A percentile compares a stretch with the other conserved stretches of the same genome.
Conservation (phyloP, 2,888 invertebrate species). For the Branchipolynoe longqiensis region DNA sequence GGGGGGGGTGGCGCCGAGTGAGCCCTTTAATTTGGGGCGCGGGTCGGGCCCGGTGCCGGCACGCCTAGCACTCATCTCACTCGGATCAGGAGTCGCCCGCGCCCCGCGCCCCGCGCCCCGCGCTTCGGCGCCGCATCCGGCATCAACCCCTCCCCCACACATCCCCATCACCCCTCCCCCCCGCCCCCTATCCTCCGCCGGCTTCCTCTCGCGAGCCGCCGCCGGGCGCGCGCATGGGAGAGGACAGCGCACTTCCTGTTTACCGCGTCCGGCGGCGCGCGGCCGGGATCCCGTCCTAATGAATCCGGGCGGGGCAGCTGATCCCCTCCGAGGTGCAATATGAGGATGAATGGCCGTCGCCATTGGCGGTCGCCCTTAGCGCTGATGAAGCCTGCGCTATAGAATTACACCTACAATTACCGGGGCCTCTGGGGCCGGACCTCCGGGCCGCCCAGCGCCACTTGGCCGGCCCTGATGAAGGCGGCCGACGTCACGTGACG, state of each 20-base stretch:
- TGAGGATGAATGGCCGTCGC: constrained; percentile 30
- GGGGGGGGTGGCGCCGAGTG: background rate
- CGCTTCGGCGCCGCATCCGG: background rate
- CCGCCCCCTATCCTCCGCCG: background rate
- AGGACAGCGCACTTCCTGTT: constrained; percentile 38
- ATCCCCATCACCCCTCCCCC: background rate
- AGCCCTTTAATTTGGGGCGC: too few relatives aligned
- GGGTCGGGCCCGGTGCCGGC: background rate
- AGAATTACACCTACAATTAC: constrained; percentile 51
- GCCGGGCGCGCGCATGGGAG: background rate
- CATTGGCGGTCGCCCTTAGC: constrained; percentile 38
- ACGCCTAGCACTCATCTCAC: constrained; percentile 7
- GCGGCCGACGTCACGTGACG: background rate
- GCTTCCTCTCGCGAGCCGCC: background rate
- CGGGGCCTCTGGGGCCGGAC: background rate
- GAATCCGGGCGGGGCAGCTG: constrained; percentile 30
- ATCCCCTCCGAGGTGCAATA: constrained; percentile 35
- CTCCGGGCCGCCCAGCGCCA: background rate
- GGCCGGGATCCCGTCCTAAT: constrained; percentile 22
- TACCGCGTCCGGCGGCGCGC: constrained; percentile 17
- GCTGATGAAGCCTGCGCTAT: constrained; percentile 42
- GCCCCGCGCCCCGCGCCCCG: too few relatives aligned
- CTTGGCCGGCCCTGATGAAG: constrained; percentile 38
- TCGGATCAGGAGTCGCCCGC: constrained; percentile 34
- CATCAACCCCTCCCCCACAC: background rate